Evolutionary conservation across 2,797 vertebrate genomes (phyloP), one percentile per base, ranked within the genome.

Genomic region (Enteromius radiatus): DNA sequence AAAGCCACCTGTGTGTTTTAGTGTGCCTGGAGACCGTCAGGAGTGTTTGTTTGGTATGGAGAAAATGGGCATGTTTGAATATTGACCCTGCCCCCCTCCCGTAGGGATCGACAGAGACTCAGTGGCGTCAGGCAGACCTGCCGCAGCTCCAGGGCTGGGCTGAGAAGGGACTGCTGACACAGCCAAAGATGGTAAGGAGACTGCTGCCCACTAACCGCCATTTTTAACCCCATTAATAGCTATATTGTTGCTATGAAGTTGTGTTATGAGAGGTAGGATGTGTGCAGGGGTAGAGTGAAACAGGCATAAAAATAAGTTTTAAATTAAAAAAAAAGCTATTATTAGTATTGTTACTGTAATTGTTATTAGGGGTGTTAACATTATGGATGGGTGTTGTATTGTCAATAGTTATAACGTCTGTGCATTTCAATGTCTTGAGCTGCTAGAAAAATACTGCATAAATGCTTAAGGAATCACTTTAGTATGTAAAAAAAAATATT

Each of bases 181-280:
- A 96, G 94, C 95, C 95, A 95, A 96, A 96, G 95, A 96, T 96
- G 95, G 95, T 96, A 95, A 96, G 95, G 93, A 95, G 91, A 94
- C 82, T 80, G 87, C 86, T 79, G 86, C 87, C 85, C 86, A 84
- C 84, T 83, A 83, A 86, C 83, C 84, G 85, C 85, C 85, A 85
- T 90, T 90, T 89, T 87, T 84, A 87, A 81, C 86, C 78, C 82
- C 74, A 88, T 85, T 78, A 81, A 82, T 83, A 78, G 78, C 65
- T 63, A 47, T 85, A 65, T 63, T 71, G 80, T 54, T 83, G n/a
- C 76, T 78, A 71, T 65, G 31, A 73, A 73, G 26, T 26, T 78
- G 31, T 81, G 67, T 47, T 80, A n/a, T 83, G 47, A 71, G 68
- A 84, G 33, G 54, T 67, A 83, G 80, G 85, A 67, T 78, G 78